Evolutionary conservation across 2,113 vertebrate species (phyloP), one percentile per base, ranked within the genome.

Genomic region (Sylvietta virens): DNA sequence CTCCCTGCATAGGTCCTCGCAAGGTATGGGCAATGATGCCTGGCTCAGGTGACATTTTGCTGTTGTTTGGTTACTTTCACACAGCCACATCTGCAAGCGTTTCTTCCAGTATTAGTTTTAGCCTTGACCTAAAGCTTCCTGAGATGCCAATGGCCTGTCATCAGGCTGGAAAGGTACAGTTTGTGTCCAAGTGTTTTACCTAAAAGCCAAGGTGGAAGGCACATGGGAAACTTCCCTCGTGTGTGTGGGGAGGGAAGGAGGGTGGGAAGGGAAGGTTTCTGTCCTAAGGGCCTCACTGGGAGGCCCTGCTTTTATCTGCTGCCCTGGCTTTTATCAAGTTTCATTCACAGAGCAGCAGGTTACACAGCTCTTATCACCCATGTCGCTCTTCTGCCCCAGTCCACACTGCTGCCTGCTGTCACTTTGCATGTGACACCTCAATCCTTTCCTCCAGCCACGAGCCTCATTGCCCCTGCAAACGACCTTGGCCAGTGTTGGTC

Each of bases 221-320:
- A 57, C 1, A 2, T 6, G 6, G 42, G 14, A 71, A 61, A 62
- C 21, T 56, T 69, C 39, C 30, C 18, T 19, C 35, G 21, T 1
- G 10, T 15, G 33, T 0, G 0, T 50, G 33, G 5, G 28, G 14
- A 56, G 5, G 13, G 7, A 8, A 86, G 15, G 11, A 24, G 12
- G 4, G 16, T 8, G 6, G 42, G n/a, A 58, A 6, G 3, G 18
- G 7, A 44, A 67, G 13, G 6, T 19, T 54, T 86, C 23, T 39
- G 44, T 76, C 26, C 67, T 9, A 27, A 40, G 9, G 19, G 42
- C 27, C 20, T 24, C 31, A 44, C 3, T 1, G 1, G 10, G 18
- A n/a, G n/a, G n/a, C n/a, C n/a, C n/a, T n/a, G n/a, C n/a, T n/a
- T n/a, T n/a, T n/a, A n/a, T 79, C 35, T 61, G 31, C 37, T 31